Conservation (phyloP, 2,888 invertebrate genomes). For the Euplexia lucipara region DNA sequence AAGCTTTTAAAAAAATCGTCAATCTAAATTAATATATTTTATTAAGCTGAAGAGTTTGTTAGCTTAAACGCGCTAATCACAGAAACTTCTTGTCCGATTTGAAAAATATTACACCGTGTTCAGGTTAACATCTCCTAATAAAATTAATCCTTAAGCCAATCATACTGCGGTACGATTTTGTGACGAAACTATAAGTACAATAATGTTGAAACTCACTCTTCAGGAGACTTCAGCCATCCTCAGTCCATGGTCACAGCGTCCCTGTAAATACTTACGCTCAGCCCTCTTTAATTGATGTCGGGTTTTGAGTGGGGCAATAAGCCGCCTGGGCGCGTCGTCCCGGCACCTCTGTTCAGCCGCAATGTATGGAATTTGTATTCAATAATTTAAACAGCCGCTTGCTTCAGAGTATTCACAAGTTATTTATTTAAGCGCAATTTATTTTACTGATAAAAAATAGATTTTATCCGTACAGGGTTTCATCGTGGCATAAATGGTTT, state of each 20-base stretch:
- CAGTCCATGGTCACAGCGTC: slow-evolving; percentile 51
- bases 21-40: too few relatives aligned
- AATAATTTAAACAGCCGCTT: slow-evolving; percentile 83
- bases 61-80: too few relatives aligned
- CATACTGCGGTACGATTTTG: neutral
- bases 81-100: too few relatives aligned
- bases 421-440: slow-evolving; percentile 76
- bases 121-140: too few relatives aligned
- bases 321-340: slow-evolving; percentile 80
- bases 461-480: slow-evolving; percentile 67
- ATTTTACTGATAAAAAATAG: slow-evolving; percentile 73
- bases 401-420: slow-evolving; percentile 71
- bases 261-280: slow-evolving; percentile 72
- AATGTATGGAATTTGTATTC: slow-evolving; percentile 87
- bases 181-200: neutral
- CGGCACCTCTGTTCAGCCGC: slow-evolving; percentile 80
- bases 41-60: too few relatives aligned
- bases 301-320: slow-evolving; percentile 85
- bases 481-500: slow-evolving; percentile 65
- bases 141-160: too few relatives aligned
- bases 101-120: too few relatives aligned
- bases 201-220: neutral
- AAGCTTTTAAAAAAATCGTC: too few relatives aligned
- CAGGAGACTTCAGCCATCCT: neutral
- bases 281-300: slow-evolving; percentile 87